A percentile compares a stretch with the other conserved stretches of the same genome.
Conservation (phyloP, 2,888 invertebrate genomes). For the Macrophya alboannulata region DNA sequence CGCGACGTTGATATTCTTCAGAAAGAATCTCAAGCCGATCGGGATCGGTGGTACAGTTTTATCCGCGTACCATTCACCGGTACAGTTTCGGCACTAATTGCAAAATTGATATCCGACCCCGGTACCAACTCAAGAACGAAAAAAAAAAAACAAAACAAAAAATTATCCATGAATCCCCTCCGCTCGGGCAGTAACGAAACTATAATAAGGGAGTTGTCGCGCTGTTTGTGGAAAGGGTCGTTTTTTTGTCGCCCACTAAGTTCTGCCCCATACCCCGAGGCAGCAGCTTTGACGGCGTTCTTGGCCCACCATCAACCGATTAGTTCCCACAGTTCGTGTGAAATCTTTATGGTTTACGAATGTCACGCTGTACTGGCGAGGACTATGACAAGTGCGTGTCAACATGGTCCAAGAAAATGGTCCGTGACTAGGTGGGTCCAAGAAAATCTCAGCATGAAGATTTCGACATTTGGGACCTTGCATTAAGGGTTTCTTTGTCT, state of each 20-base stretch:
- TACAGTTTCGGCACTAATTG: neutral
- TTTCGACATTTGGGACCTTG: too few relatives aligned
- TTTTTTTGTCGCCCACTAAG: conserved; percentile 28
- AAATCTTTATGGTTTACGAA: conserved; percentile 35
- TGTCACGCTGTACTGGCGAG: neutral
- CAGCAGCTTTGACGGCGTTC: neutral
- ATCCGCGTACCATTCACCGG: conserved; percentile 62
- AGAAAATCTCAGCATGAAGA: too few relatives aligned
- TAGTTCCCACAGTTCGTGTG: conserved; percentile 52
- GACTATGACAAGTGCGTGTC: conserved; percentile 32
- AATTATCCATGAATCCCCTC: neutral
- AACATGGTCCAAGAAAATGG: neutral
- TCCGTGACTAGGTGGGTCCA: neutral
- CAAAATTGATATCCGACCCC: neutral
- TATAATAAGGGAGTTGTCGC: neutral
- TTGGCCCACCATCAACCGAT: conserved; percentile 25
- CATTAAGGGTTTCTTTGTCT: too few relatives aligned
- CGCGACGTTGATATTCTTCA: conserved; percentile 63
- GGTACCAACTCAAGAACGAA: too few relatives aligned
- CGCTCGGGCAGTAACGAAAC: too few relatives aligned
- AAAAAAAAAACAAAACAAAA: neutral
- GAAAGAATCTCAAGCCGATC: conserved; percentile 59
- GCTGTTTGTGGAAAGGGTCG: conserved; percentile 35
- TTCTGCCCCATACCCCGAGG: too few relatives aligned
- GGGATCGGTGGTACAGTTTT: conserved; percentile 69